Base-by-base conservation (phyloP, 2,113 vertebrate genomes). In the Phaetusa simplex region DNA sequence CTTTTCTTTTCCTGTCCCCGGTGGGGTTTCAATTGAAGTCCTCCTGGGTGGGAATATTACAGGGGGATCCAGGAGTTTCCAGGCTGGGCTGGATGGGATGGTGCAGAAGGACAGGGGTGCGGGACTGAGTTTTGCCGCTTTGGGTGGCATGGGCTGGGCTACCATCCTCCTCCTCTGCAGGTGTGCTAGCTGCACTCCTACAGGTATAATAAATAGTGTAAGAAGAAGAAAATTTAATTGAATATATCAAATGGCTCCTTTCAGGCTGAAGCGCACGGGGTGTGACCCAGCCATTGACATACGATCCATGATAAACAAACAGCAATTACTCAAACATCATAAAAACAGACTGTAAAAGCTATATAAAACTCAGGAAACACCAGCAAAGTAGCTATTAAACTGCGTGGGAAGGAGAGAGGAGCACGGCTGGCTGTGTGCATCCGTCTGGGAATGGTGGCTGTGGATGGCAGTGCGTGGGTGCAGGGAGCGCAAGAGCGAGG, bases 241-340 rank as follows among this genome's bases (percentile, higher is more conserved):
- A 85, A 47, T 82, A 26, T 52, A 72, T 82, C 66, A 82, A 82
- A 47, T 27, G 36, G 36, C 77, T 95, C 70, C 86, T 91, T 84
- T 67, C 90, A 79, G 92, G 72, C 14, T 1, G 32, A 67, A 87
- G 88, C 11, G 3, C 58, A 14, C 0, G 40, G 92, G 80, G 90
- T 92, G 94, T 86, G 88, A 97, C 95, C 94, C 93, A 92, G 86
- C 86, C 82, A 32, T 88, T 82, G 82, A 91, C 86, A 91, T n/a
- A 40, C 64, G 71, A 29, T 82, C 92, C 80, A 24, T 29, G 81
- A 91, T 88, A 96, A 96, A 95, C 93, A 97, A 96, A 93, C 90
- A 95, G 66, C 82, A 95, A 94, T 96, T 96, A 95, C 83, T 96
- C 88, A 70, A 89, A n/a, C 64, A 49, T 74, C 80, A 76, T 94